Evolutionary conservation across 2,888 invertebrate genomes (phyloP).

Genomic region (Dolichopus griseipennis): DNA sequence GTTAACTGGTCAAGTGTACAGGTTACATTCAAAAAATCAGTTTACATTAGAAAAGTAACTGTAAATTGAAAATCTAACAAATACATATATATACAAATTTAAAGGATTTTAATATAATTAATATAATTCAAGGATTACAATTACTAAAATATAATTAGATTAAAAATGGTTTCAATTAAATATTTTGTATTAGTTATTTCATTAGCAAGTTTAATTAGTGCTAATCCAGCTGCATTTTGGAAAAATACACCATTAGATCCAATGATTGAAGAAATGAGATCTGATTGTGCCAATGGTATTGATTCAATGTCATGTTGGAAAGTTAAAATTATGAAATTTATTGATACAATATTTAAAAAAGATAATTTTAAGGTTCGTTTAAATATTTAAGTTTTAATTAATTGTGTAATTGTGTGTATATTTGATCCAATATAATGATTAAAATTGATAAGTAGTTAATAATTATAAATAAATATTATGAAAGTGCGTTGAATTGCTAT

Average conservation of each 20-base stretch:
- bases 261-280: constrained; percentile 66
- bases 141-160: background rate
- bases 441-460: too few relatives aligned
- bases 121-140: background rate
- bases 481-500: too few relatives aligned
- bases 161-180: constrained; percentile 29
- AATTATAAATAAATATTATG: too few relatives aligned
- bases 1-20: constrained; percentile 17
- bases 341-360: constrained; percentile 70
- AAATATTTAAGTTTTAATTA: background rate
- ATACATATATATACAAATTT: too few relatives aligned
- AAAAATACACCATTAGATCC: constrained; percentile 62
- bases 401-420: too few relatives aligned
- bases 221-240: constrained; percentile 56
- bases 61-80: too few relatives aligned
- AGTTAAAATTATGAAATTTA: constrained; percentile 68
- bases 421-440: too few relatives aligned
- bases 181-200: constrained; percentile 41
- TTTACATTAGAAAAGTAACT: too few relatives aligned
- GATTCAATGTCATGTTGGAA: constrained; percentile 76
- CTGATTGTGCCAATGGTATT: constrained; percentile 63
- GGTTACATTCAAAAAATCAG: background rate
- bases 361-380: constrained; percentile 63
- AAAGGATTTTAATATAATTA: background rate
- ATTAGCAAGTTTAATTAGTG: constrained; percentile 51